Evolutionary conservation across 2,888 invertebrate species (phyloP), one percentile per base, ranked within the genome.

Genomic region (Prionchulus punctatus): DNA sequence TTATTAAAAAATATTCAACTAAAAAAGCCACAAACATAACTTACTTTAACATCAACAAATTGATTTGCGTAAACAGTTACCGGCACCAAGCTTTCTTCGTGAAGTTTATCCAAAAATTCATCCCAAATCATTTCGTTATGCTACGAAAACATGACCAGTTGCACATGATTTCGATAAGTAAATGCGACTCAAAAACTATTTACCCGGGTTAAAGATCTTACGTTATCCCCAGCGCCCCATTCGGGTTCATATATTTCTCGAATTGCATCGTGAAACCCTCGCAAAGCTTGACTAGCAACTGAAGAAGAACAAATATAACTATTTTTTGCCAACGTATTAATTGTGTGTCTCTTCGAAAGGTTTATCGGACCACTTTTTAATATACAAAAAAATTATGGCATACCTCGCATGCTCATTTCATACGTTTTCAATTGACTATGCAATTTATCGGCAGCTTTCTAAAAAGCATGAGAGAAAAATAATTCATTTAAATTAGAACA

Each of bases 201-300:
- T 36, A 74, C 75, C 67, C 72, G 71, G 54, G 72, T 65, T 57
- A 90, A 87, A 64, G 86, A 84, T 72, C 84, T 84, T 53, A 94
- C 78, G 63, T 88, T 81, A 72, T 89, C 88, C 72, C 86, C 87
- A n/a, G 90, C 91, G 30, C 86, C 84, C 94, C 94, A 96, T 63
- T 88, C 86, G 69, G 84, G 84, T 75, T 96, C 94, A 76, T 94
- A 96, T 60, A 87, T 84, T 72, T 94, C 94, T 65, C 84, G 81
- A 69, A 96, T 81, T 55, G 90, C 86, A 72, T 92, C 90, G 81
- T 90, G 84, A 62, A 96, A 79, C 43, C 86, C 80, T 75, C 91
- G 91, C 65, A 89, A 90, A 60, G 94, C 91, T 61, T 82, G 81
- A 74, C 91, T 87, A 67, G 89, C 84, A 65, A 89, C 92, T 92